Evolutionary conservation across 2,888 invertebrate genomes (phyloP).

Genomic region (Lumbricus terrestris): DNA sequence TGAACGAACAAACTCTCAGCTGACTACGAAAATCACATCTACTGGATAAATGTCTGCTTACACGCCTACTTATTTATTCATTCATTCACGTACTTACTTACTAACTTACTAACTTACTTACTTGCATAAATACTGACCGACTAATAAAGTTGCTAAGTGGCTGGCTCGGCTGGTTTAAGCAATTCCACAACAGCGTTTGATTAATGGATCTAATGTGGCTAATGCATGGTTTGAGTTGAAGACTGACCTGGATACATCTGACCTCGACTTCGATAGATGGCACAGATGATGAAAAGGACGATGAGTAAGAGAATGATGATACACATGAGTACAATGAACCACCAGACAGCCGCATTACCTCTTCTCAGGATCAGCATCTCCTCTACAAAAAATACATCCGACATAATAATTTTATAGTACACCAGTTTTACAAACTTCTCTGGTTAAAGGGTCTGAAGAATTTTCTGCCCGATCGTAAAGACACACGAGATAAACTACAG

Average conservation of each 20-base stretch:
- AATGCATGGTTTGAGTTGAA: background rate
- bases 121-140: background rate
- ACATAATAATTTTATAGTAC: too few relatives aligned
- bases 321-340: conserved; percentile 96
- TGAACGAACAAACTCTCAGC: background rate
- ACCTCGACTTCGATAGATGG: conserved; percentile 87
- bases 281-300: conserved; percentile 79
- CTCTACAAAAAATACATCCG: too few relatives aligned
- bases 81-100: too few relatives aligned
- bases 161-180: conserved; percentile 15
- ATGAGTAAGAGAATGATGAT: conserved; percentile 90
- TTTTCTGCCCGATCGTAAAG: too few relatives aligned
- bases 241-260: conserved; percentile 77
- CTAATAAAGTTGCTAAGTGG: conserved; percentile 32
- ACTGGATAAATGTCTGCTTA: background rate
- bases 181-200: background rate
- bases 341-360: conserved; percentile 61
- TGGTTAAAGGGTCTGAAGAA: too few relatives aligned
- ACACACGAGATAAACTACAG: too few relatives aligned
- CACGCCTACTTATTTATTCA: background rate
- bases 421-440: too few relatives aligned
- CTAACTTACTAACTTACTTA: too few relatives aligned
- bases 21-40: background rate
- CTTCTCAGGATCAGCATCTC: background rate
- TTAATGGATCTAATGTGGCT: background rate